Evolutionary conservation across 1,140 invertebrate species (phyloP), one percentile per base, ranked within the genome.

Genomic region (Delia radicum): DNA sequence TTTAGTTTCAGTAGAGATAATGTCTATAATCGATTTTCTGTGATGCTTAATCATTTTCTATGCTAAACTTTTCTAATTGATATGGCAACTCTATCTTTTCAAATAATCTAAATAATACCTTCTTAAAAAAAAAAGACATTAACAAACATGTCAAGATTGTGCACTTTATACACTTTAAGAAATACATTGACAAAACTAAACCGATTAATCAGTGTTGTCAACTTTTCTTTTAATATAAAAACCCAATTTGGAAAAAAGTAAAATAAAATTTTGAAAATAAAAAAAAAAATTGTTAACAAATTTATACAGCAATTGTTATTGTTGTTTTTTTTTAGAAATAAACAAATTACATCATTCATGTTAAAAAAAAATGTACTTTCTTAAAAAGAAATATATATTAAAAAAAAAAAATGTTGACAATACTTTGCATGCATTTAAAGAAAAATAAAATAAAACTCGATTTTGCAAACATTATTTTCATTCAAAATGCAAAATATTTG

Each of bases 391-490:
- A 28, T 27, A 63, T 27, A 13, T 27, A 63, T 13, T 27, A 69
- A 69, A 33, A 69, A 33, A 69, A 33, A 37, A 69, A 33, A 69
- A 69, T 21, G 65, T 69, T 69, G 65, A 69, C 65, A 69, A 69
- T 69, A 69, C 65, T 65, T 37, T 69, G 65, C 65, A 69, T 69
- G 65, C 65, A 69, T 69, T 37, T 37, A 10, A 24, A 18, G 28
- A 15, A 31, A 69, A 33, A 33, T 1, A 69, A 69, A 67, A 31
- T 18, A 10, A 42, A 42, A 42, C 37, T 42, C 10, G n/a, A 8
- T 3, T 10, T 42, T 42, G 37, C 62, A 65, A 21, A 24, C 29
- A 69, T 33, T 69, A 18, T 69, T 69, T 37, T 33, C 18, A 69
- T 18, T 21, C 29, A 69, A 24, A 69, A 69, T 37, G 62, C 62